phyloP scores from a whole-genome alignment of 2,797 vertebrate species.

The Lutra lutra region DNA sequence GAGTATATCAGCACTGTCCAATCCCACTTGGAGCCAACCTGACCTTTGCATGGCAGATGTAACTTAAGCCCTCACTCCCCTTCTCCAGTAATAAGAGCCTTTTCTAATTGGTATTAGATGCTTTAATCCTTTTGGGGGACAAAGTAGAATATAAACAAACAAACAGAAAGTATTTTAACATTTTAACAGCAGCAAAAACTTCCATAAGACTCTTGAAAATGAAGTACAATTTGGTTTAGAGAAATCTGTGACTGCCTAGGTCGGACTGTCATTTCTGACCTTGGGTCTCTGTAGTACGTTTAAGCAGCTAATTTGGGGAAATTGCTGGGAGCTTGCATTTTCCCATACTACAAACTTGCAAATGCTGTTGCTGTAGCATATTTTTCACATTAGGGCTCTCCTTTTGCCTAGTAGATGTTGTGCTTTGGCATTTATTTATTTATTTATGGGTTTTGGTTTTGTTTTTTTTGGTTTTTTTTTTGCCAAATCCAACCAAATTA shows the following conservation, averaged over 20 bases:
- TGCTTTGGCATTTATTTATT: not conserved
- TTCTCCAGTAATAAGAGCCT: not conserved
- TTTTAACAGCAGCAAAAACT: conserved; percentile 21
- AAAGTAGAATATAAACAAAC: conserved; percentile 32
- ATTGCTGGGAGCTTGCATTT: not conserved
- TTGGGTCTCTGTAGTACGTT: not conserved
- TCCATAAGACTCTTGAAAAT: conserved; percentile 20
- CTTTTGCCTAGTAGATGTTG: not conserved
- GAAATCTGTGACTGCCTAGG: not conserved
- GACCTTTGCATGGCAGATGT: not conserved
- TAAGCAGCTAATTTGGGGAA: not conserved
- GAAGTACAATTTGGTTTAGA: not conserved
- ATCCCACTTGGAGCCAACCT: not conserved
- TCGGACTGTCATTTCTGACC: not conserved
- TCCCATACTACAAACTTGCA: not conserved
- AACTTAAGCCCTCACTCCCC: not conserved
- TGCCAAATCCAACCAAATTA: not conserved
- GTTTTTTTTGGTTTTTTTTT: not conserved
- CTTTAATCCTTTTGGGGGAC: conserved; percentile 55
- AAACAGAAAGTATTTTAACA: conserved; percentile 31
- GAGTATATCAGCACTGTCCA: not conserved
- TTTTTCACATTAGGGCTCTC: not conserved
- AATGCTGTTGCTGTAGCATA: not conserved
- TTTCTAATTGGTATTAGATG: conserved; percentile 39
- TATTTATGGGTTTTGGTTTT: not conserved